Evolutionary conservation across 2,797 vertebrate genomes (phyloP), one percentile per base, ranked within the genome.

Genomic region (Sebastes taczanowskii): DNA sequence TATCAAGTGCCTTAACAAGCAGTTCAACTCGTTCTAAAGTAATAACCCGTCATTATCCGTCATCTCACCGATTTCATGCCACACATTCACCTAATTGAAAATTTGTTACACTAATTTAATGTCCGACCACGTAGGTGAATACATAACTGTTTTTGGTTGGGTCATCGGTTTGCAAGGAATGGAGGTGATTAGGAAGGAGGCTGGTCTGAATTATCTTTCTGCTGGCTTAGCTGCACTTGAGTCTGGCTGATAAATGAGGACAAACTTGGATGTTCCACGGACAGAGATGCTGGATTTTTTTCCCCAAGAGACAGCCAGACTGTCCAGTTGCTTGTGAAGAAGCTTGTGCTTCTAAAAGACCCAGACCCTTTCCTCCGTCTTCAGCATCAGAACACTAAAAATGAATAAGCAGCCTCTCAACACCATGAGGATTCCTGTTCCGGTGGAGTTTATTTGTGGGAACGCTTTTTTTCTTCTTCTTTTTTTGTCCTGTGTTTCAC

Each of bases 1-100:
- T 96, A 96, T 95, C 93, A 97, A 97, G 96, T 97, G 96, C 96
- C 96, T 97, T 97, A 96, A 94, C 90, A 95, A 96, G 95, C 95
- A 95, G 94, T 93, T 90, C 91, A 94, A 95, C 94, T 94, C 89
- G 87, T 95, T 95, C 93, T 91, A 86, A 95, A 96, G 94, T 96
- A 96, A 96, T 95, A 95, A 95, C 93, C 91, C 85, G 23, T 61
- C 86, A 74, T 85, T 52, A 34, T 76, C 65, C 60, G n/a, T 73
- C 89, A 85, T 81, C 80, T 78, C 83, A 84, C 63, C 90, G 89
- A 77, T 76, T 25, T 79, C 86, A 85, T 53, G 63, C 77, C 79
- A 81, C 77, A 75, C 29, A 22, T 85, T 92, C 88, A 83, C 89
- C 89, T 78, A 70, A 74, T 84, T 72, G 66, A 89, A 66, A 85